Evolutionary conservation across 2,797 vertebrate genomes (phyloP).

Genomic region (Paguma larvata): DNA sequence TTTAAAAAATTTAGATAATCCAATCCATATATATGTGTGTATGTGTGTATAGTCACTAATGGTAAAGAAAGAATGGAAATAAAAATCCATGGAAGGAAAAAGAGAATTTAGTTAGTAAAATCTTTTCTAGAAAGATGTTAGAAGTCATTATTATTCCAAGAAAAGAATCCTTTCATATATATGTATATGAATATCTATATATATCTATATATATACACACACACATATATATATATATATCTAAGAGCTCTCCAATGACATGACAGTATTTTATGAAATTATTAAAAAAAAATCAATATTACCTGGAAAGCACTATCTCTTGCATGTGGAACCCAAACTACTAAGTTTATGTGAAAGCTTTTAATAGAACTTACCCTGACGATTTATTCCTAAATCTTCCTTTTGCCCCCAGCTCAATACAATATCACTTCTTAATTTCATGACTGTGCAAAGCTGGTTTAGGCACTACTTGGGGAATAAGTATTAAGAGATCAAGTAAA

Average conservation of each 20-base stretch:
- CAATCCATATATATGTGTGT: background rate
- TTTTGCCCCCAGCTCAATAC: background rate
- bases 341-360: constrained; percentile 10
- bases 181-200: too few relatives aligned
- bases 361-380: constrained; percentile 1
- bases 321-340: background rate
- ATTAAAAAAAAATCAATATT: background rate
- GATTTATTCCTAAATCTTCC: background rate
- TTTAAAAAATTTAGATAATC: background rate
- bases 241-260: background rate
- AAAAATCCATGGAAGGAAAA: constrained; percentile 5
- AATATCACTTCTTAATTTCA: background rate
- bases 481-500: background rate
- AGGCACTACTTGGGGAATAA: background rate
- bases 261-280: background rate
- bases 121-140: constrained; percentile 25
- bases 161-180: background rate
- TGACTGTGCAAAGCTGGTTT: background rate
- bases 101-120: background rate
- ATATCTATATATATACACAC: too few relatives aligned
- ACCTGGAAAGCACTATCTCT: background rate
- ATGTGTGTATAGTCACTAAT: background rate
- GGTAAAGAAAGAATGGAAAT: background rate
- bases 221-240: too few relatives aligned
- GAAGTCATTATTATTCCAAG: constrained; percentile 38